Conservation (phyloP, 1,140 invertebrate genomes). For the Polypedilum vanderplanki region DNA sequence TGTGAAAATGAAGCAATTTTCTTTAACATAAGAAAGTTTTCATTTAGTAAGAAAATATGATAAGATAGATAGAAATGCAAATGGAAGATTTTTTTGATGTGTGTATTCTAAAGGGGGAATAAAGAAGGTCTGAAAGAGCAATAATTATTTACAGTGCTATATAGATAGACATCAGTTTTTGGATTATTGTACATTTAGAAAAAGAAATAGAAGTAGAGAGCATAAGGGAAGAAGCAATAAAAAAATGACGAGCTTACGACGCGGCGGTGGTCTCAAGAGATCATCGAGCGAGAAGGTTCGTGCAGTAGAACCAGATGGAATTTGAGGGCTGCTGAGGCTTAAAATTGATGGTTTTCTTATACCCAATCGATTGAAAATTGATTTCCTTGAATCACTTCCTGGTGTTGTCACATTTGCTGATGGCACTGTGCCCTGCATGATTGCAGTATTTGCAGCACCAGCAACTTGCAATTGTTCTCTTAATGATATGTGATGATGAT, state of each 20-base stretch:
- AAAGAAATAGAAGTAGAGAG: conserved; percentile 30
- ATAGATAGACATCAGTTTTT: conserved; percentile 17
- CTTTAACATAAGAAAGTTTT: not conserved
- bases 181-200: conserved; percentile 30
- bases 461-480: conserved; percentile 36
- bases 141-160: not conserved
- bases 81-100: not conserved
- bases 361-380: conserved; percentile 66
- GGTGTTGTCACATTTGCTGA: conserved; percentile 42
- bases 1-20: not conserved
- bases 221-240: conserved; percentile 27
- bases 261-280: conserved; percentile 63
- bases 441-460: conserved; percentile 30
- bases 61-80: no score
- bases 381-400: conserved; percentile 46
- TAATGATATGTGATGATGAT: conserved; percentile 37
- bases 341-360: conserved; percentile 72
- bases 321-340: conserved; percentile 58
- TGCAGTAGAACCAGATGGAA: conserved; percentile 47
- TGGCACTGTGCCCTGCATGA: conserved; percentile 38
- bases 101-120: no score
- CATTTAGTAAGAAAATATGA: not conserved
- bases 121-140: not conserved
- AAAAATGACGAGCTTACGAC: conserved; percentile 53
- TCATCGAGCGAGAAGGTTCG: conserved; percentile 76